Evolutionary conservation across 2,113 vertebrate genomes (phyloP).

Genomic region (Sterrhoptilus dennistouni): DNA sequence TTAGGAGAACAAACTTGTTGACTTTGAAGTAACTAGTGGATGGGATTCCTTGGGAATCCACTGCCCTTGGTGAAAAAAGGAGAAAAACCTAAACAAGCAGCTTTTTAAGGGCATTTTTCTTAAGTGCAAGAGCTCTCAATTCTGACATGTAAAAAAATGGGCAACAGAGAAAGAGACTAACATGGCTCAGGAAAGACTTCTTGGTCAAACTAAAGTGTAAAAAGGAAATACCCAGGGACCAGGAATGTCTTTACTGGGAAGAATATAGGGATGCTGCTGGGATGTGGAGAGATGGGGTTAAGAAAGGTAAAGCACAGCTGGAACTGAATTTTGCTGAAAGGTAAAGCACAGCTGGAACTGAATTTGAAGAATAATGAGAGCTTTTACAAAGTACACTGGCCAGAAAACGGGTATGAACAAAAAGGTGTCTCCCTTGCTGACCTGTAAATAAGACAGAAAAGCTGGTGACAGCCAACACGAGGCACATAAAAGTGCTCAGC

Average conservation of each 20-base stretch:
- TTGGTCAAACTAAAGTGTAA: not conserved
- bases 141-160: fast-evolving
- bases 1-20: fast-evolving
- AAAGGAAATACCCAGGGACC: not conserved
- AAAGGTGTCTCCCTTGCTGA: not conserved
- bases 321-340: not conserved
- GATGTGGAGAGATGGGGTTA: not conserved
- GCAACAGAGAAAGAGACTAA: not conserved
- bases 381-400: not conserved
- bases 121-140: not conserved
- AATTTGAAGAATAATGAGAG: not conserved
- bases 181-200: not conserved
- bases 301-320: not conserved
- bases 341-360: not conserved
- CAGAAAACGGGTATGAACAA: not conserved
- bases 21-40: not conserved
- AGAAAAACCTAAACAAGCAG: not conserved
- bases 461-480: fast-evolving
- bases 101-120: not conserved
- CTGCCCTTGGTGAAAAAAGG: not conserved
- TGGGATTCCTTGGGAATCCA: not conserved
- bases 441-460: not conserved
- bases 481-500: not conserved
- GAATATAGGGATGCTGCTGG: not conserved
- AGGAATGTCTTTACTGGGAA: not conserved